phyloP scores from a whole-genome alignment of 2,113 vertebrate genomes.

The Ptilorrhoa leucosticta region DNA sequence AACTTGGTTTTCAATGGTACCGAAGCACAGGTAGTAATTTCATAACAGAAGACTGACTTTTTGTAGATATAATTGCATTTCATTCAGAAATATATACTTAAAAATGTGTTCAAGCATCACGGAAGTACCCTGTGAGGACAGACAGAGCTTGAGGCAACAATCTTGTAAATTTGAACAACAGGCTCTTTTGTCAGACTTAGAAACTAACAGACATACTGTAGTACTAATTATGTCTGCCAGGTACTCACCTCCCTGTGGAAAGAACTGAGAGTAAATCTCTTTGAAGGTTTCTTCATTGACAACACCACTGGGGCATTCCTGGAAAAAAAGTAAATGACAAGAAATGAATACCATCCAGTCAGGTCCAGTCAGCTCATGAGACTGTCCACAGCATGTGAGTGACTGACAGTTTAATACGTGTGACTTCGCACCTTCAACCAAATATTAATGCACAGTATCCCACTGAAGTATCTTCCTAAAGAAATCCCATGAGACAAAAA shows the following conservation, averaged over 20 bases:
- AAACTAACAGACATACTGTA: not conserved
- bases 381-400: not conserved
- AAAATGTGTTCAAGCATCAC: not conserved
- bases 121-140: not conserved
- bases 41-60: not conserved
- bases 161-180: not conserved
- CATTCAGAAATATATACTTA: not conserved
- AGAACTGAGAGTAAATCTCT: conserved; percentile 97
- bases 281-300: conserved; percentile 98
- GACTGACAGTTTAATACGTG: not conserved
- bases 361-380: not conserved
- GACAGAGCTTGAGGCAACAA: not conserved
- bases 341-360: not conserved
- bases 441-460: not conserved
- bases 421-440: not conserved
- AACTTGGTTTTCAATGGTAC: not conserved
- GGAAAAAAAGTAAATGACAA: conserved; percentile 42
- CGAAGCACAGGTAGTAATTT: not conserved
- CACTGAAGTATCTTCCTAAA: not conserved
- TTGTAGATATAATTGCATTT: not conserved
- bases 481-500: not conserved
- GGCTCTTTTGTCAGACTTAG: not conserved
- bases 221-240: not conserved
- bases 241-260: conserved; percentile 94
- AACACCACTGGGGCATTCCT: conserved; percentile 96